Conservation (phyloP, 1,140 invertebrate genomes). For the Ceratina australensis region DNA sequence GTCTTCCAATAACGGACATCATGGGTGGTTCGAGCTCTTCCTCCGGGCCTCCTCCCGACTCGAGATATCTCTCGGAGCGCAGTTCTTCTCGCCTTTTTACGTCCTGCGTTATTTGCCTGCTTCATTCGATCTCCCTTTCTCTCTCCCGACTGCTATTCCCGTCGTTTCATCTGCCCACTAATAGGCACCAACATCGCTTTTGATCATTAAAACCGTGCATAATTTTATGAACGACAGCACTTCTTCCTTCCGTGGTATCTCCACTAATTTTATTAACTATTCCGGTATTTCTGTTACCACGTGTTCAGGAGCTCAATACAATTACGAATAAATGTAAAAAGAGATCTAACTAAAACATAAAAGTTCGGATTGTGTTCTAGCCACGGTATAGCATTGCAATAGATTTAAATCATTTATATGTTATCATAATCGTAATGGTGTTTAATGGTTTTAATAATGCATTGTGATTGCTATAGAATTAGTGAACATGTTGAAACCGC, state of each 20-base stretch:
- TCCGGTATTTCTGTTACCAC: conserved; percentile 56
- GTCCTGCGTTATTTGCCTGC: conserved; percentile 70
- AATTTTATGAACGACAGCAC: conserved; percentile 53
- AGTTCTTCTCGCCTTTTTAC: conserved; percentile 61
- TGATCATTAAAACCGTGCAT: conserved; percentile 65
- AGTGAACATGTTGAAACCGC: too few relatives aligned
- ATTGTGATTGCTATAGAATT: too few relatives aligned
- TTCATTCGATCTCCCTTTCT: conserved; percentile 23
- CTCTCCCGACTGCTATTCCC: background rate
- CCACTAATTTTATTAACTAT: conserved; percentile 53
- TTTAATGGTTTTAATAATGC: too few relatives aligned
- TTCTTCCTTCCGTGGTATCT: conserved; percentile 31
- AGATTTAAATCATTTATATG: too few relatives aligned
- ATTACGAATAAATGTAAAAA: conserved; percentile 60
- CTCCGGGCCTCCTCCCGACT: conserved; percentile 57
- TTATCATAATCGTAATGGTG: too few relatives aligned
- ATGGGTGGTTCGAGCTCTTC: conserved; percentile 73
- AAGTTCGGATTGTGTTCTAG: conserved; percentile 11
- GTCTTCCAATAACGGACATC: conserved; percentile 77
- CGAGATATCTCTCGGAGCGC: conserved; percentile 57
- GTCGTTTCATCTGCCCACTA: conserved; percentile 41
- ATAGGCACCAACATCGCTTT: conserved; percentile 66
- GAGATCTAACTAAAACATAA: background rate
- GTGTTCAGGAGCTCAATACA: conserved; percentile 48
- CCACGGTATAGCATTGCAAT: conserved; percentile 2